Base-by-base conservation (phyloP, 37 sponge, comb jelly and placozoan species). In the Eunapius fragilis region DNA sequence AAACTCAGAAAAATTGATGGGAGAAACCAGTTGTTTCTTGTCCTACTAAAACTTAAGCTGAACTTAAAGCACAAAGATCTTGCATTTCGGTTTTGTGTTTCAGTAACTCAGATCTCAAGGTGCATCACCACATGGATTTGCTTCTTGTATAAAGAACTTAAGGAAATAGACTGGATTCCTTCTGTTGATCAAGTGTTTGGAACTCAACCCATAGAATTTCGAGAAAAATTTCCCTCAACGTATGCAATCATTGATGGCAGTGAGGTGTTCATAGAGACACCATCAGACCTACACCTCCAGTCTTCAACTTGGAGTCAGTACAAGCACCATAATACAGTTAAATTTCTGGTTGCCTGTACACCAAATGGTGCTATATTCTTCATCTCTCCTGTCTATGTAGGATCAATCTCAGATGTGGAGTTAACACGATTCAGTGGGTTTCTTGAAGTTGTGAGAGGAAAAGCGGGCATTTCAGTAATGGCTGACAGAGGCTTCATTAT, bases 401-500 rank as follows among this genome's bases (percentile, higher is more conserved):
- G 80, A 47, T 87, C 81, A 31, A 87, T 87, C 35, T 87, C 87
- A 70, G 87, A 87, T 72, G 75, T 72, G 25, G 76, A 87, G 71
- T 74, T 87, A n/a, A 80, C 75, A n/a, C 27, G 81, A 11, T 3
- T 50, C 25, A 48, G 74, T 87, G 87, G 87, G 13, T 45, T 87
- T 22, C 58, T 87, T 14, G 34, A 35, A 68, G 74, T 73, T 58
- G 7, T 58, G 58, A 58, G 58, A 69, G 81, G 80, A 27, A 84
- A 87, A 67, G 71, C 88, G 26, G 88, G 88, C 22, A 74, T 87
- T 27, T 75, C 76, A 6, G 69, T 89, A 27, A 85, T 92, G 86
- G 93, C 86, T n/a, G 93, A 88, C 68, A 50, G 79, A 24, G 93
- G 93, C 25, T 92, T 92, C 69, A 89, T 87, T 22, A 89, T 89